Conservation (phyloP, 30 jellyfish, hydroid and myxozoan genomes). For the Aurelia aurita region DNA sequence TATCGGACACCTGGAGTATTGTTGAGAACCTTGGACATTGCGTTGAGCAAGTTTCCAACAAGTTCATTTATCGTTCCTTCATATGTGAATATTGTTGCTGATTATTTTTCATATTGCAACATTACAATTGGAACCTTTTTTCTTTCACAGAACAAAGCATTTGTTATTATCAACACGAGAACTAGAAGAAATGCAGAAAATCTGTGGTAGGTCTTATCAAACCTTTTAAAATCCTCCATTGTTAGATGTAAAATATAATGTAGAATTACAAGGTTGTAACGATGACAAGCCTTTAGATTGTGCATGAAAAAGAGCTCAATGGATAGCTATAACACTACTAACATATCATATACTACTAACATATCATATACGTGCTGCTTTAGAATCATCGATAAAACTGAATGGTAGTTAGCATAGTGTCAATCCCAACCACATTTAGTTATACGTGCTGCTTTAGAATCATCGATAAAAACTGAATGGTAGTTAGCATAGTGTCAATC, state of each 20-base stretch:
- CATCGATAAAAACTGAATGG: too few species aligned
- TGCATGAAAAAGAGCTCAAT: not conserved
- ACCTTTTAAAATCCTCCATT: not conserved
- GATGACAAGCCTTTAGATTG: not conserved
- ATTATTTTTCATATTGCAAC: not conserved
- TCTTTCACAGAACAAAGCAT: conserved; percentile 74
- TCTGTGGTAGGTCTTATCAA: conserved; percentile 74
- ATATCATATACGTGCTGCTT: too few species aligned
- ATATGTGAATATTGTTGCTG: not conserved
- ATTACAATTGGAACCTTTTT: not conserved
- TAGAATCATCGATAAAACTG: too few species aligned
- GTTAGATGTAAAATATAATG: not conserved
- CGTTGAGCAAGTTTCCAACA: too few species aligned
- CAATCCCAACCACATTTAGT: too few species aligned
- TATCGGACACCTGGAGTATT: not conserved
- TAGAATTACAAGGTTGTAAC: not conserved
- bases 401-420: too few species aligned
- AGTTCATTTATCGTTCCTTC: too few species aligned
- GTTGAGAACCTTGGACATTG: not conserved
- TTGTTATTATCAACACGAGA: conserved; percentile 85
- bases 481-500: too few species aligned
- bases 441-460: too few species aligned
- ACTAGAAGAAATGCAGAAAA: conserved; percentile 72
- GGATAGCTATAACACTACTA: too few species aligned
- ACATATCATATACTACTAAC: too few species aligned